Conservation (phyloP, 2,113 vertebrate species). For the Tychaedon coryphoeus region DNA sequence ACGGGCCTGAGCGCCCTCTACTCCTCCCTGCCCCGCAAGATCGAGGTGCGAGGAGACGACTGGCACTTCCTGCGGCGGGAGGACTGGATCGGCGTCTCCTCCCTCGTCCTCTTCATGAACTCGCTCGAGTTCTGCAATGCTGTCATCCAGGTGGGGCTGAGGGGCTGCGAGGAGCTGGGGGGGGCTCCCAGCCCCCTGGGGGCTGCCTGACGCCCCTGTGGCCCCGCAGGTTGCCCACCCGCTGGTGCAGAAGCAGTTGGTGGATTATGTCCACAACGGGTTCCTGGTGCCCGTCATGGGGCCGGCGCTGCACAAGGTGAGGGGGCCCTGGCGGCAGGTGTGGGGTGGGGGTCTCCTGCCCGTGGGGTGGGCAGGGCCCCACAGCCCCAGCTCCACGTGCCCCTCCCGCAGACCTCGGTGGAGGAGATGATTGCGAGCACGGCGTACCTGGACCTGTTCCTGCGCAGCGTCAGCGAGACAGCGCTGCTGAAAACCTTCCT, state of each 20-base stretch:
- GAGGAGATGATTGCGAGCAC: slow-evolving; percentile 98
- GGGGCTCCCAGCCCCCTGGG: not conserved
- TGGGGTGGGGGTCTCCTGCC: not conserved
- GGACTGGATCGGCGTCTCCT: slow-evolving; percentile 91
- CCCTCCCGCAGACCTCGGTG: slow-evolving; percentile 80
- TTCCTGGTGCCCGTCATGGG: slow-evolving; percentile 96
- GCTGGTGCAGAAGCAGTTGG: slow-evolving; percentile 89
- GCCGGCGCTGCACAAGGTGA: slow-evolving; percentile 93
- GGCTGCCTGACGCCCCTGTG: not conserved
- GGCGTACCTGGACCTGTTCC: slow-evolving; percentile 94
- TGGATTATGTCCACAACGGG: slow-evolving; percentile 94
- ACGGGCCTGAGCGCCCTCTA: slow-evolving; percentile 95
- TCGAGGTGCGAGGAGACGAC: slow-evolving; percentile 92
- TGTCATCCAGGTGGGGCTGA: slow-evolving; percentile 82
- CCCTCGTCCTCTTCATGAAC: slow-evolving; percentile 95
- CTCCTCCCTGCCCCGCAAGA: slow-evolving; percentile 93
- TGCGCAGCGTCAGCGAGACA: slow-evolving; percentile 89
- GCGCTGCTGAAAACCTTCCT: slow-evolving; percentile 93
- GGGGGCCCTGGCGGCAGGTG: not conserved
- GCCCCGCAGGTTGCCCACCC: slow-evolving; percentile 84
- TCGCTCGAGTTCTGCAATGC: slow-evolving; percentile 97
- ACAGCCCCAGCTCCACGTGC: fast-evolving
- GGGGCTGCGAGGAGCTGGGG: not conserved
- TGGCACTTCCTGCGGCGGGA: slow-evolving; percentile 92
- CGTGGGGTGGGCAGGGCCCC: not conserved